A percentile compares a stretch with the other conserved stretches of the same genome.
Conservation (phyloP, 2,888 invertebrate species). For the Ommatoiulus sabulosus region DNA sequence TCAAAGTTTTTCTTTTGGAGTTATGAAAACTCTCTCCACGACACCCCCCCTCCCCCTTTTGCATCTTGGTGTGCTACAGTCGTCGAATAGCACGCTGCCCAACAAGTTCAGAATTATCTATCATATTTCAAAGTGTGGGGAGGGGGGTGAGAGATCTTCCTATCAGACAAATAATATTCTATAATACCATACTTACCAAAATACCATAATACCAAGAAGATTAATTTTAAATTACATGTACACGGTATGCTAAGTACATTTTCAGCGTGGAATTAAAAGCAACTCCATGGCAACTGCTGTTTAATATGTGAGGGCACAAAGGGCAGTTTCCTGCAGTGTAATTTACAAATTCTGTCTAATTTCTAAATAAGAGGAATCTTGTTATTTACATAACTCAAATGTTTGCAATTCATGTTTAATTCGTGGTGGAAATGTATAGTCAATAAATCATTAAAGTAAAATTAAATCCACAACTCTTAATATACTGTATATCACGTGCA, state of each 20-base stretch:
- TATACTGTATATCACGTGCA: no score
- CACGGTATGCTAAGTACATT: background rate
- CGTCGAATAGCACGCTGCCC: no score
- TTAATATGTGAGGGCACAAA: background rate
- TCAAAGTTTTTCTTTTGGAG: background rate
- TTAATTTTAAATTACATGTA: background rate
- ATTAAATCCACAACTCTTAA: no score
- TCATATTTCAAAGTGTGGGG: no score
- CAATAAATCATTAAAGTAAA: no score
- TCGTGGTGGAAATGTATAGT: no score
- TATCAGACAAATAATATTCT: background rate
- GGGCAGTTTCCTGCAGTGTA: no score
- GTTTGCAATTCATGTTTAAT: no score
- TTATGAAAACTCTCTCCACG: background rate
- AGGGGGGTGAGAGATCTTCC: background rate
- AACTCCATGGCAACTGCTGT: background rate
- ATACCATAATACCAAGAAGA: background rate
- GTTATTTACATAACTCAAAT: no score
- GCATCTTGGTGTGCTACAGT: background rate
- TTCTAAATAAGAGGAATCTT: no score
- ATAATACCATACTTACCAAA: no score
- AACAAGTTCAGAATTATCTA: no score
- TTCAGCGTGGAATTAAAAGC: background rate
- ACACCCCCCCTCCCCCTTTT: background rate
- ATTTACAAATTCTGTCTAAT: background rate